Conservation (phyloP, 2,888 invertebrate species). For the Troilus luridus region DNA sequence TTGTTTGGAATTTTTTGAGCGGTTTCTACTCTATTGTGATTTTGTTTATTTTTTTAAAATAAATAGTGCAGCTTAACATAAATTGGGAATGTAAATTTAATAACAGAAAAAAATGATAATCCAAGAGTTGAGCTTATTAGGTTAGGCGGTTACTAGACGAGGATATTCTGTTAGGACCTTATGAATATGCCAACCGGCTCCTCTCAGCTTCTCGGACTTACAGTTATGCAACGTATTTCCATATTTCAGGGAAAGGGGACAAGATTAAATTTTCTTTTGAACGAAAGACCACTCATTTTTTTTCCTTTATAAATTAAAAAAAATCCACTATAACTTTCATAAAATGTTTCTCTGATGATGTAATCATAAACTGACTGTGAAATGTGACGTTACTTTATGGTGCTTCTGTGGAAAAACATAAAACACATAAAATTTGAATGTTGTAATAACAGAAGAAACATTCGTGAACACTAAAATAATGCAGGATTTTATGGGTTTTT, state of each 20-base stretch:
- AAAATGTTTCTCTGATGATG: too few relatives aligned
- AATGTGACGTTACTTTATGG: too few relatives aligned
- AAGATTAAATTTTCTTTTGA: constrained; percentile 1
- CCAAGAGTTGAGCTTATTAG: not conserved
- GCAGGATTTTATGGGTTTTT: too few relatives aligned
- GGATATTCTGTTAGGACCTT: constrained; percentile 1
- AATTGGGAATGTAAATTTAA: not conserved
- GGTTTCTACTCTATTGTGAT: too few relatives aligned
- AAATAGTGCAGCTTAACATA: not conserved
- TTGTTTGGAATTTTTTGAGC: too few relatives aligned
- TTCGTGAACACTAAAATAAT: too few relatives aligned
- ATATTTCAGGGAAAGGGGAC: not conserved
- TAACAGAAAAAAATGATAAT: not conserved
- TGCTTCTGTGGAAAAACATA: too few relatives aligned
- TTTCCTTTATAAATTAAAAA: not conserved
- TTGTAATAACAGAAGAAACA: too few relatives aligned
- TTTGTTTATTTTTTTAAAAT: too few relatives aligned
- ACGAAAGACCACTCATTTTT: not conserved
- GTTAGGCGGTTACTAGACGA: not conserved
- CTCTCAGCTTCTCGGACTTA: not conserved
- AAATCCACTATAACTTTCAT: too few relatives aligned
- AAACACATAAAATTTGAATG: too few relatives aligned
- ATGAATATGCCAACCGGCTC: not conserved
- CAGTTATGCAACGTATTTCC: not conserved
- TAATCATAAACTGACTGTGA: too few relatives aligned